A percentile compares a stretch with the other conserved stretches of the same genome.
phyloP scores from a whole-genome alignment of 2,888 invertebrate genomes.

The Pollenia griseotomentosa region DNA sequence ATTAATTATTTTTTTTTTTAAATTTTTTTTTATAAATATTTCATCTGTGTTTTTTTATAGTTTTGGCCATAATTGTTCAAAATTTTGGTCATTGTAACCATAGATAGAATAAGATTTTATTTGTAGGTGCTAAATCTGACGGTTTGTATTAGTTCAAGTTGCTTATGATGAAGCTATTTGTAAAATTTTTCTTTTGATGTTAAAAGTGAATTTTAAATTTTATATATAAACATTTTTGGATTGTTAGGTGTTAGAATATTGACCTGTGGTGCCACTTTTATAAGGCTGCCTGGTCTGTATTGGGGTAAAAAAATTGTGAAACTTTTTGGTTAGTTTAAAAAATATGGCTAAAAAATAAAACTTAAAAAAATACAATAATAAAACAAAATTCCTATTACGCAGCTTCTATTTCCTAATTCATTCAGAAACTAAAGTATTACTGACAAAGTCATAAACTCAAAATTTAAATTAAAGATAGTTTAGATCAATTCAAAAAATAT shows the following conservation, averaged over 20 bases:
- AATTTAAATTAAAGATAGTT: too few species aligned
- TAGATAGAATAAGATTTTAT: constrained; percentile 6
- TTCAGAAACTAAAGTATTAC: too few species aligned
- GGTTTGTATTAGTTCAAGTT: neutral
- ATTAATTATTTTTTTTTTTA: constrained; percentile 24
- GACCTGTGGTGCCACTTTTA: neutral
- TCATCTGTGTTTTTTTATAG: neutral
- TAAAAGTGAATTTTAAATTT: neutral
- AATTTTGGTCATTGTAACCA: constrained; percentile 14
- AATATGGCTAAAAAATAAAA: too few species aligned
- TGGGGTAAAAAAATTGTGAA: too few species aligned
- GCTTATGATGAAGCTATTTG: neutral
- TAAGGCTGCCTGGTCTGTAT: too few species aligned
- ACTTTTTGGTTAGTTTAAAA: too few species aligned
- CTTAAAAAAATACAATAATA: too few species aligned
- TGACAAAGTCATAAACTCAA: too few species aligned
- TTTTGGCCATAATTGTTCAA: constrained; percentile 10
- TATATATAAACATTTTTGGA: neutral
- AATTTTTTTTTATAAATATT: constrained; percentile 35
- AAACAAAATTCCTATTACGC: too few species aligned
- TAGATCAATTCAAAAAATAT: too few species aligned
- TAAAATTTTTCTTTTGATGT: neutral
- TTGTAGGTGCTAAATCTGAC: constrained; percentile 5
- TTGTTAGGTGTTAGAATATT: neutral
- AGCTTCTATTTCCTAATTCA: too few species aligned